phyloP scores from a whole-genome alignment of 2,797 vertebrate genomes.

The Siniperca undulata region DNA sequence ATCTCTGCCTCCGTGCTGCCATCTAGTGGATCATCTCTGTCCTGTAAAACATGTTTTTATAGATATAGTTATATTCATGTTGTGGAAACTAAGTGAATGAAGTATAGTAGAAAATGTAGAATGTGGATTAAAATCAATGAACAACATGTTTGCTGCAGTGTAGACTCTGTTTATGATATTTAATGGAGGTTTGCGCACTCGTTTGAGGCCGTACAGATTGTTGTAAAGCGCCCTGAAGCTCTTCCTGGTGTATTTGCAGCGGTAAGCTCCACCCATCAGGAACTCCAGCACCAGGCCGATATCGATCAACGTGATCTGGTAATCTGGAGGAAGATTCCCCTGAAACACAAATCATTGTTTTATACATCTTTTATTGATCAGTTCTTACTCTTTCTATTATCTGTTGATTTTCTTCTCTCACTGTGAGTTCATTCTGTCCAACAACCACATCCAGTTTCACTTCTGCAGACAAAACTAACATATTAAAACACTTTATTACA shows the following conservation, averaged over 20 bases:
- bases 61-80: too few relatives aligned
- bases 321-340: conserved; percentile 97
- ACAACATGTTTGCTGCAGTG: too few relatives aligned
- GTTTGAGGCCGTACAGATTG: conserved; percentile 95
- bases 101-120: too few relatives aligned
- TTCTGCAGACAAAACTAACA: too few relatives aligned
- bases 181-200: conserved; percentile 83
- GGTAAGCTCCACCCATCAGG: conserved; percentile 97
- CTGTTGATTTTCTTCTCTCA: too few relatives aligned
- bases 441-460: too few relatives aligned
- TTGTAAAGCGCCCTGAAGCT: conserved; percentile 95
- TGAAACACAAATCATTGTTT: conserved; percentile 57
- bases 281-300: conserved; percentile 96
- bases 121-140: too few relatives aligned
- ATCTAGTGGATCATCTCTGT: neutral
- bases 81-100: too few relatives aligned
- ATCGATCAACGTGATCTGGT: conserved; percentile 97
- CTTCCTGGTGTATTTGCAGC: conserved; percentile 96
- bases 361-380: neutral
- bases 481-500: too few relatives aligned
- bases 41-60: too few relatives aligned
- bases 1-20: neutral
- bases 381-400: neutral
- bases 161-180: neutral
- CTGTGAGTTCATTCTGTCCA: too few relatives aligned